Evolutionary conservation across 2,888 invertebrate species (phyloP), one percentile per base, ranked within the genome.

Genomic region (Hirtodrosophila trivittata): DNA sequence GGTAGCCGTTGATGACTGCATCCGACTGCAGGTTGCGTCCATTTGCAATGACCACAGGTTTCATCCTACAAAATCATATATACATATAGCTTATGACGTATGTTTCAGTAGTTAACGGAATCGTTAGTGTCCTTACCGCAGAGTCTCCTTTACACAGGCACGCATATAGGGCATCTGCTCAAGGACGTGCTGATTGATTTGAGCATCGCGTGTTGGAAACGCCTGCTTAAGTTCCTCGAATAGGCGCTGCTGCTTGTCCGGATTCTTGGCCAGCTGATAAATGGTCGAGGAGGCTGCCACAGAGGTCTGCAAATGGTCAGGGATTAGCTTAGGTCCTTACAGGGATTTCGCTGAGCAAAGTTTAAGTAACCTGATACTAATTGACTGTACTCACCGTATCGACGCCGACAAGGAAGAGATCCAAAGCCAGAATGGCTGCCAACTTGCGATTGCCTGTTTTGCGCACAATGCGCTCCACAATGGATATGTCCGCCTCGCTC

Each of bases 41-140:
- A 78, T 96, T 95, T 32, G 96, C 96, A 84, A 95, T 93, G 67
- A 95, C 95, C 10, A 96, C 95, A 6, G 96, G 96, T 89, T 94
- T 95, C 90, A 96, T 94, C 87, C 96, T 95, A 88, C 5, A 43
- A 21, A n/a, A 26, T 13, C 13, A 21, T 8, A n/a, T 21, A 14
- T 55, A 8, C 5, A 21, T 21, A 21, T 21, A 35, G 14, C 7
- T 32, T 32, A 32, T 4, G 3, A 9, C 10, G 10, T 9, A 9
- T 9, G 32, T 32, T 4, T 5, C 3, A 7, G n/a, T n/a, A n/a
- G n/a, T n/a, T n/a, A n/a, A n/a, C n/a, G n/a, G n/a, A n/a, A n/a
- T n/a, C n/a, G 25, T 6, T 7, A 9, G 9, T 30, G 13, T 13
- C 16, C n/a, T 12, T 87, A 94, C 94, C 95, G 92, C 77, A 95